Conservation (phyloP, 2,888 invertebrate genomes). For the Philaethria dido region DNA sequence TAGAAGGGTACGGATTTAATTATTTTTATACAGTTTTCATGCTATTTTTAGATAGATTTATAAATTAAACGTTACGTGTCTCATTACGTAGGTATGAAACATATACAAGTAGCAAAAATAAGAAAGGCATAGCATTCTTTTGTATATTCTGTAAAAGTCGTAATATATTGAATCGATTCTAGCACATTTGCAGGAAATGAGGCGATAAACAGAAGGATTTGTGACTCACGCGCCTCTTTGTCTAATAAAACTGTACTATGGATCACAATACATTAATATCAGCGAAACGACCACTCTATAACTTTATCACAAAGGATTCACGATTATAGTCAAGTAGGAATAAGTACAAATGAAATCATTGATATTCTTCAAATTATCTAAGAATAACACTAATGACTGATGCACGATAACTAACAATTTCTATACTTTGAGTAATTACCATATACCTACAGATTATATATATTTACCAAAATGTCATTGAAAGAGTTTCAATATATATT, state of each 20-base stretch:
- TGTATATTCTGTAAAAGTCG: background rate
- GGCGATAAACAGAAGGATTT: slow-evolving; percentile 54
- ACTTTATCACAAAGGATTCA: slow-evolving; percentile 21
- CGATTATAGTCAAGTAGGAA: slow-evolving; percentile 23
- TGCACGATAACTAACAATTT: background rate
- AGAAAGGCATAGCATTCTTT: background rate
- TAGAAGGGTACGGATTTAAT: slow-evolving; percentile 2
- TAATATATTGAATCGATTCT: slow-evolving; percentile 15
- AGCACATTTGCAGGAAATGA: slow-evolving; percentile 53
- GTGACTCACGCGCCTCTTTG: slow-evolving; percentile 56
- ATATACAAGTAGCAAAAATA: background rate
- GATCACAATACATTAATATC: slow-evolving; percentile 27
- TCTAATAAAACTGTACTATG: slow-evolving; percentile 37
- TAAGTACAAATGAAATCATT: slow-evolving; percentile 26
- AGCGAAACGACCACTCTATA: slow-evolving; percentile 21
- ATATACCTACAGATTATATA: no score
- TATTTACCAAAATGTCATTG: background rate
- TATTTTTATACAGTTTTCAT: background rate
- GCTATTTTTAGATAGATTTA: background rate
- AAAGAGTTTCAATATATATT: background rate
- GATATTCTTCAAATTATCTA: slow-evolving; percentile 17
- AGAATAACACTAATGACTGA: slow-evolving; percentile 3
- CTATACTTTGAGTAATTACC: background rate
- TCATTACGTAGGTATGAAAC: background rate
- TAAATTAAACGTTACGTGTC: background rate